These are phyloP conservation scores for Pocota personata DNA, from an alignment of 2,888 invertebrate species.

Conservation along the genomic window DNA sequence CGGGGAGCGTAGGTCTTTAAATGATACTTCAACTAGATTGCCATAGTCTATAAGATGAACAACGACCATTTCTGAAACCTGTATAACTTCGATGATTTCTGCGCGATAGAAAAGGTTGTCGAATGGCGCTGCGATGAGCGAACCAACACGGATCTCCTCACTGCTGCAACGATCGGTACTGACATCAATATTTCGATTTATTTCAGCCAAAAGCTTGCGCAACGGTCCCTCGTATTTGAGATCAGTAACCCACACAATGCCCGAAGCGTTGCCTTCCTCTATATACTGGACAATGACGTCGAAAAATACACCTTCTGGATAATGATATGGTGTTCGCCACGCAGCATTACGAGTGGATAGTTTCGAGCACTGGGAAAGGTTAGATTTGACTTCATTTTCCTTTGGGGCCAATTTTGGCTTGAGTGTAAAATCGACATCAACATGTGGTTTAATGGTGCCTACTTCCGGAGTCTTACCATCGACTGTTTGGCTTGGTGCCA, in stretches of 20 bases:
- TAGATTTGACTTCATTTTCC: slow-evolving; percentile 8
- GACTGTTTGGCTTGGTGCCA: background rate
- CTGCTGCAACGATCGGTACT: slow-evolving; percentile 47
- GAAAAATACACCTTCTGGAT: slow-evolving; percentile 70
- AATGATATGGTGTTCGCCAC: slow-evolving; percentile 72
- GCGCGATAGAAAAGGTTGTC: slow-evolving; percentile 75
- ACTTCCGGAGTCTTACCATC: background rate
- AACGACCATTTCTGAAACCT: slow-evolving; percentile 45
- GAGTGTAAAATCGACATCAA: slow-evolving; percentile 45
- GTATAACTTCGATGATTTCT: slow-evolving; percentile 56
- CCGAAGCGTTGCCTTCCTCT: slow-evolving; percentile 51
- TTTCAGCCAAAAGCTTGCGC: slow-evolving; percentile 74
- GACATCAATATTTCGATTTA: slow-evolving; percentile 73
- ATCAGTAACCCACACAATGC: slow-evolving; percentile 75
- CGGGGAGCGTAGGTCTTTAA: slow-evolving; percentile 71
- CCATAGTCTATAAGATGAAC: slow-evolving; percentile 76
- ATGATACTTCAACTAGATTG: slow-evolving; percentile 73
- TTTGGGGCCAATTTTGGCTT: slow-evolving; percentile 36
- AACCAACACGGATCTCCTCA: slow-evolving; percentile 69
- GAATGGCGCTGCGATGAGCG: slow-evolving; percentile 75
- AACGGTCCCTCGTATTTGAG: slow-evolving; percentile 70
- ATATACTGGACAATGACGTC: slow-evolving; percentile 75
- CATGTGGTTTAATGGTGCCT: background rate
- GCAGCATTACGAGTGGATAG: slow-evolving; percentile 6
- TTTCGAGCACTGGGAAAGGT: slow-evolving; percentile 46